phyloP scores from a whole-genome alignment of 2,113 vertebrate species.

The Centropristis striata region DNA sequence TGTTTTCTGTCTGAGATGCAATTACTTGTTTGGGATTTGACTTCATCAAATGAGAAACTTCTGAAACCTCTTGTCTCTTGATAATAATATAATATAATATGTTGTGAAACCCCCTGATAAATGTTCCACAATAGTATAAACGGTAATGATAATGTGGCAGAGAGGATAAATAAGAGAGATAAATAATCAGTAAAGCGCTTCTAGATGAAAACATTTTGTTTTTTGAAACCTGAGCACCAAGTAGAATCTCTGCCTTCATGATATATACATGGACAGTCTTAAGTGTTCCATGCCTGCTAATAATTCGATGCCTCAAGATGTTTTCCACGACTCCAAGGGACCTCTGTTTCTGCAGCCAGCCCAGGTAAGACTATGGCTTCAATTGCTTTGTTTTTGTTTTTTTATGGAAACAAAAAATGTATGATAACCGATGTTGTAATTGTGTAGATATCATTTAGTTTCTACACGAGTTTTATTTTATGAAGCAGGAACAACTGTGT shows the following conservation, averaged over 20 bases:
- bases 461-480: not conserved
- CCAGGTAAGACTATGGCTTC: conserved; percentile 65
- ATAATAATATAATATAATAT: too few species aligned
- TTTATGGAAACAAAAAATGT: not conserved
- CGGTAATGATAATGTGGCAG: not conserved
- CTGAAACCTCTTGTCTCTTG: not conserved
- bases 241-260: conserved; percentile 35
- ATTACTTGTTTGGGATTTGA: not conserved
- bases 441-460: not conserved
- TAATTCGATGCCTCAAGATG: conserved; percentile 30
- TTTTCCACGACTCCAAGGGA: conserved; percentile 33
- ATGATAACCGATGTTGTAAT: not conserved
- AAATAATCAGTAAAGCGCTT: not conserved
- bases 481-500: not conserved
- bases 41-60: too few species aligned
- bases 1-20: not conserved
- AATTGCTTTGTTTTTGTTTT: not conserved
- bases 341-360: conserved; percentile 14
- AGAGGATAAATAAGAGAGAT: not conserved
- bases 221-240: conserved; percentile 19
- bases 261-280: conserved; percentile 45
- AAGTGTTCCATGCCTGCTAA: not conserved
- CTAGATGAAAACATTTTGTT: not conserved
- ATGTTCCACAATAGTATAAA: not conserved
- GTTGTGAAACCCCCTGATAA: too few species aligned